phyloP scores from a whole-genome alignment of 2,888 invertebrate species.

The Frankliniella intonsa region DNA sequence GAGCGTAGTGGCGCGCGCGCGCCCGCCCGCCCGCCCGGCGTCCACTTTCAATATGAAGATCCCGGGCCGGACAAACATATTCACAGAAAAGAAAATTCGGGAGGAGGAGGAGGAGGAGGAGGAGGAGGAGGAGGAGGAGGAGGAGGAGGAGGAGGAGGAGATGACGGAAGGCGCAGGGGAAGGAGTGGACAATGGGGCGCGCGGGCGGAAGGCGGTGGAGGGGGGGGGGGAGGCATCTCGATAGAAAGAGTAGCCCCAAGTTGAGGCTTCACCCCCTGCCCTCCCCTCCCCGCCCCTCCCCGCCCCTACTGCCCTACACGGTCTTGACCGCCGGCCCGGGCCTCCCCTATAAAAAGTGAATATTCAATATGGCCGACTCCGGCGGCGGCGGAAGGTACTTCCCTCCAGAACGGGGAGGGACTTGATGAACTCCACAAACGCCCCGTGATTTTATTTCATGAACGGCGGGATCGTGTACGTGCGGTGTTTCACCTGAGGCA shows the following conservation, averaged over 20 bases:
- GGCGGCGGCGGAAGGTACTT: background rate
- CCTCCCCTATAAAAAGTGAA: slow-evolving; percentile 18
- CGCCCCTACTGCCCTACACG: background rate
- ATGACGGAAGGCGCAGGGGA: slow-evolving; percentile 8
- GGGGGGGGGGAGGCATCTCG: slow-evolving; percentile 7
- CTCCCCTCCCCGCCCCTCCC: background rate
- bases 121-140: background rate
- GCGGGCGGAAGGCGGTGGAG: background rate
- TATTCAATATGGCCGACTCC: slow-evolving; percentile 15
- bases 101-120: background rate
- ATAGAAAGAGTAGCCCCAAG: slow-evolving; percentile 21
- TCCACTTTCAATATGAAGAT: slow-evolving; percentile 27
- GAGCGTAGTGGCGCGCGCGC: background rate
- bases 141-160: background rate
- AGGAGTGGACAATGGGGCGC: background rate
- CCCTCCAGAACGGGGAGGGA: background rate
- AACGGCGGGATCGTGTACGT: too few relatives aligned
- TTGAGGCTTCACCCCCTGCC: background rate
- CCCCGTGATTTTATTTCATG: too few relatives aligned
- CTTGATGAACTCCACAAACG: too few relatives aligned
- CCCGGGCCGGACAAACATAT: slow-evolving; percentile 21
- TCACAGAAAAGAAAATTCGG: slow-evolving; percentile 25
- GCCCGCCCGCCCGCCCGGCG: background rate
- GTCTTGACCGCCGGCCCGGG: slow-evolving; percentile 6
- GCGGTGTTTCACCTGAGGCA: too few relatives aligned